Evolutionary conservation across 2,888 invertebrate species (phyloP).

Genomic region (Lasioglossum calceatum): DNA sequence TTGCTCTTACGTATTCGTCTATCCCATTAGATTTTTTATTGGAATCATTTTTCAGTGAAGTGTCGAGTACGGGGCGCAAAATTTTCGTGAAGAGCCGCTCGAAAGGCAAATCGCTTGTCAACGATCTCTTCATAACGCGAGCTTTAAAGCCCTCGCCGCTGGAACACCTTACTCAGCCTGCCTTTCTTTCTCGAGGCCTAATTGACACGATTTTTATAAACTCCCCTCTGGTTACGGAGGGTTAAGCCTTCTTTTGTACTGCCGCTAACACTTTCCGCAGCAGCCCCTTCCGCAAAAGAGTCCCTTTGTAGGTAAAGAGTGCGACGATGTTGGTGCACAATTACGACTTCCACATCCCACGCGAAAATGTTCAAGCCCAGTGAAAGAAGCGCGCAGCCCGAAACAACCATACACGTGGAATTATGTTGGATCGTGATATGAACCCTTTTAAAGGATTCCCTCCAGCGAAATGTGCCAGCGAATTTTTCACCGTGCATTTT

Average conservation of each 20-base stretch:
- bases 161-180: constrained; percentile 63
- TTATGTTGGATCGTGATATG: constrained; percentile 11
- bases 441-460: not conserved
- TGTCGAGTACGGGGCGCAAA: not conserved
- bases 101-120: constrained; percentile 63
- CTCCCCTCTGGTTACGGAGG: constrained; percentile 73
- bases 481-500: not conserved
- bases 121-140: constrained; percentile 68
- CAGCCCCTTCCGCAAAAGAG: constrained; percentile 67
- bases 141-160: constrained; percentile 63
- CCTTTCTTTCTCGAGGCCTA: constrained; percentile 75
- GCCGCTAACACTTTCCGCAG: constrained; percentile 71
- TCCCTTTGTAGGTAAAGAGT: constrained; percentile 70
- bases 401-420: constrained; percentile 26
- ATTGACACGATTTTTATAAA: constrained; percentile 82
- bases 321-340: constrained; percentile 67
- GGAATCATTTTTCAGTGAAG: not conserved
- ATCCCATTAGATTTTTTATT: not conserved
- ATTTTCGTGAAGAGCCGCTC: constrained; percentile 46
- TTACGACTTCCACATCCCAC: constrained; percentile 61
- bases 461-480: not conserved
- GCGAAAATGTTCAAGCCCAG: constrained; percentile 52
- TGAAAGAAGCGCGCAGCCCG: constrained; percentile 23
- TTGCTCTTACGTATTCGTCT: not conserved
- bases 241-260: constrained; percentile 76